These are phyloP conservation scores for Lasioglossum figueresi DNA, from an alignment of 2,888 invertebrate species.

Conservation along the genomic window DNA sequence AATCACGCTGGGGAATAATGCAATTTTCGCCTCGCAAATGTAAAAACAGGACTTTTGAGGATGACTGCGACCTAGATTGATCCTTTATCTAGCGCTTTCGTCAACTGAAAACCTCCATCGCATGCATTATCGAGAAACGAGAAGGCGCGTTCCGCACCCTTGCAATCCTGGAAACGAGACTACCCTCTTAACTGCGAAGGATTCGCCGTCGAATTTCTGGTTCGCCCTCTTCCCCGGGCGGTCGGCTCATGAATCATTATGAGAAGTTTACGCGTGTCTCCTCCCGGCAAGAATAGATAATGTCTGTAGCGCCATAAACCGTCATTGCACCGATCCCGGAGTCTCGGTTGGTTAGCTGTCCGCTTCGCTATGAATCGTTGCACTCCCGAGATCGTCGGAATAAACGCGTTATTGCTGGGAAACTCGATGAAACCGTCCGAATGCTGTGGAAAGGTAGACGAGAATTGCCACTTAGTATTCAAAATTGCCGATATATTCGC, in stretches of 20 bases:
- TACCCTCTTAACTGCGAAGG: background rate
- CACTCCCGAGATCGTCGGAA: background rate
- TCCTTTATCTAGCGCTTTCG: no score
- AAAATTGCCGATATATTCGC: conserved; percentile 7
- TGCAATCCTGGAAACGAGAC: no score
- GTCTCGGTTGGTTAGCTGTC: conserved; percentile 21
- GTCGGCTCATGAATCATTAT: conserved; percentile 15
- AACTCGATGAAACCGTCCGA: conserved; percentile 9
- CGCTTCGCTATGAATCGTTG: conserved; percentile 23
- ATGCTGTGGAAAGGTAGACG: background rate
- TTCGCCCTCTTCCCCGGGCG: background rate
- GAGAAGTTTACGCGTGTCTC: conserved; percentile 22
- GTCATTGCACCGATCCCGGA: conserved; percentile 23
- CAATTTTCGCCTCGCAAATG: no score
- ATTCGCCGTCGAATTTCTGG: background rate
- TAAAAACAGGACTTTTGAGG: no score
- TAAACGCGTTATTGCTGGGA: conserved; percentile 6
- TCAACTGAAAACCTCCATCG: no score
- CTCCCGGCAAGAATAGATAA: conserved; percentile 12
- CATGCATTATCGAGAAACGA: no score
- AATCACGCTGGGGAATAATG: no score
- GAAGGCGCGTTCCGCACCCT: no score
- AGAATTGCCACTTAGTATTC: conserved; percentile 10
- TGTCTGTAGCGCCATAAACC: conserved; percentile 19
- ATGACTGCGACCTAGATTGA: no score